phyloP scores from a whole-genome alignment of 2,888 invertebrate species.

The Epistrophella euchroma region DNA sequence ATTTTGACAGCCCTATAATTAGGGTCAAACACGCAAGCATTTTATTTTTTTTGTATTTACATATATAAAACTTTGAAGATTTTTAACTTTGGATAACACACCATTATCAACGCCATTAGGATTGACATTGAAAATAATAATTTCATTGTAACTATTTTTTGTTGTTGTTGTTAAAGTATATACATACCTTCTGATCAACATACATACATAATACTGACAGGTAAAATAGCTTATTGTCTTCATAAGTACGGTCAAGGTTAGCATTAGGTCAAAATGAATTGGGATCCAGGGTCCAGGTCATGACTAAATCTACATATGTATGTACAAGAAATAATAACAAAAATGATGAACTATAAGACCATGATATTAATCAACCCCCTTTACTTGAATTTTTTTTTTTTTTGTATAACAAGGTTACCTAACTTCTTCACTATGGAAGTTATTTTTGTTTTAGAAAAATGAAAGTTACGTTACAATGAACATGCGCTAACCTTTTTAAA shows the following conservation, averaged over 20 bases:
- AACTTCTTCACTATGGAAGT: too few species aligned
- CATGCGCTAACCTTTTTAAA: too few species aligned
- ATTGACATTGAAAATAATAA: constrained; percentile 19
- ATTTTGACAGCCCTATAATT: constrained; percentile 21
- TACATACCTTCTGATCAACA: neutral
- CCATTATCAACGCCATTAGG: neutral
- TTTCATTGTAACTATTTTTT: neutral
- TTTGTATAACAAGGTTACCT: neutral
- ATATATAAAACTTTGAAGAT: neutral
- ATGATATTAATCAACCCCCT: constrained; percentile 10
- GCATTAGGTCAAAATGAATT: neutral
- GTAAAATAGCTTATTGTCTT: constrained; percentile 10
- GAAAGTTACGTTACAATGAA: too few species aligned
- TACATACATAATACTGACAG: neutral
- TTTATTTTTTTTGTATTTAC: neutral
- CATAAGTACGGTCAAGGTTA: constrained; percentile 25
- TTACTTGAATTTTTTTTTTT: neutral
- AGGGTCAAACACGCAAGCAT: constrained; percentile 20
- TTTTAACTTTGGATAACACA: neutral
- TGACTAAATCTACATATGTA: neutral
- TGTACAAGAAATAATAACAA: too few species aligned
- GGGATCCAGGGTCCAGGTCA: constrained; percentile 1
- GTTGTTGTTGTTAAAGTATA: neutral
- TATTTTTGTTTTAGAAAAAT: too few species aligned
- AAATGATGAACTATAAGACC: neutral